Evolutionary conservation across 2,113 vertebrate genomes (phyloP).

Genomic region (Strix aluco): DNA sequence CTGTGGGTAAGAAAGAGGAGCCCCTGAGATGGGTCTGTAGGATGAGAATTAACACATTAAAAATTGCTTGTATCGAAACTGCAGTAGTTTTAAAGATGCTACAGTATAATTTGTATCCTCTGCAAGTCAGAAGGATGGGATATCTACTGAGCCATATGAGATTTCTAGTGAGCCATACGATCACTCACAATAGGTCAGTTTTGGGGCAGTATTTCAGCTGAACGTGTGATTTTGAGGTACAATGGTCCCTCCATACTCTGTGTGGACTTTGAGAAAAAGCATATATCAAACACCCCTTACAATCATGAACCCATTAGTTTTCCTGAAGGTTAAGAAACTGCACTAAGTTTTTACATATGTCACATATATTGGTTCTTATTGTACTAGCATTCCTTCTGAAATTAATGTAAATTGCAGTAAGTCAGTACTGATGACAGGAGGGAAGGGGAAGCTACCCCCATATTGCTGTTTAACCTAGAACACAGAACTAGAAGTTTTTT

Average conservation of each 20-base stretch:
- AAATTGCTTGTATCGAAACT: background rate
- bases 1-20: background rate
- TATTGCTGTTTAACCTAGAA: background rate
- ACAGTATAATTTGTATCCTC: background rate
- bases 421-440: background rate
- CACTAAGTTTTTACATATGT: background rate
- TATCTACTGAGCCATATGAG: background rate
- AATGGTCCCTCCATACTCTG: background rate
- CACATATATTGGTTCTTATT: background rate
- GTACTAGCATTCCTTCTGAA: background rate
- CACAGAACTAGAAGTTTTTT: background rate
- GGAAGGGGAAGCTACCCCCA: background rate
- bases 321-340: background rate
- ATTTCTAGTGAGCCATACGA: background rate
- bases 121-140: background rate
- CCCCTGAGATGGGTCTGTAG: background rate
- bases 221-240: background rate
- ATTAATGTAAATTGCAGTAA: background rate
- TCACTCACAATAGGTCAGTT: background rate
- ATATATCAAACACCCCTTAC: background rate
- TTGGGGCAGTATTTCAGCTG: background rate
- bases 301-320: background rate
- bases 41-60: background rate
- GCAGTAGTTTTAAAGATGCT: background rate
- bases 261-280: background rate